phyloP scores from a whole-genome alignment of 1,140 invertebrate species.

The Manduca sexta region DNA sequence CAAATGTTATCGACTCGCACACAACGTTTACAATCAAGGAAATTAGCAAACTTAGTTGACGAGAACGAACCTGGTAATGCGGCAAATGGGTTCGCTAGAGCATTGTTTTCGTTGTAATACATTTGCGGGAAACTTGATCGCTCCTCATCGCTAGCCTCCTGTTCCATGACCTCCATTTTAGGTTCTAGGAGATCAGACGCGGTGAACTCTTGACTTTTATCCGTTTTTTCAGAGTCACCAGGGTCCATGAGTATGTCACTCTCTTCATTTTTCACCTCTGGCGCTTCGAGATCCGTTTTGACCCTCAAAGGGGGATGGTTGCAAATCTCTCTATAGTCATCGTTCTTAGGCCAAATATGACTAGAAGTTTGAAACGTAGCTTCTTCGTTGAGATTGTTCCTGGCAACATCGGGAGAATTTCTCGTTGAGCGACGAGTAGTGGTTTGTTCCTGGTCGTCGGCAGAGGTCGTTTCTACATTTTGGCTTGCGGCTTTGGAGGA shows the following conservation, averaged over 20 bases:
- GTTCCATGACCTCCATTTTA: slow-evolving; percentile 70
- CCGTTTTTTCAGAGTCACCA: slow-evolving; percentile 51
- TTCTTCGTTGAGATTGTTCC: slow-evolving; percentile 71
- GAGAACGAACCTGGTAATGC: slow-evolving; percentile 55
- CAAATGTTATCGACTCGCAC: not conserved
- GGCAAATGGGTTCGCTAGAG: slow-evolving; percentile 62
- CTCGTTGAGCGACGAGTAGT: slow-evolving; percentile 54
- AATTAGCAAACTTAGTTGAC: slow-evolving; percentile 1
- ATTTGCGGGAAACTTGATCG: slow-evolving; percentile 54
- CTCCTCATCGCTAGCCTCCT: slow-evolving; percentile 65
- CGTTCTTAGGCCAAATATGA: slow-evolving; percentile 71
- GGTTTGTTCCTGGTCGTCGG: slow-evolving; percentile 64
- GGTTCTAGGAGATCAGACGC: slow-evolving; percentile 63
- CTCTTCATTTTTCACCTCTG: slow-evolving; percentile 66
- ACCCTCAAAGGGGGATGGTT: slow-evolving; percentile 65
- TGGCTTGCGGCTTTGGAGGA: slow-evolving; percentile 74
- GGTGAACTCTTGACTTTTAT: slow-evolving; percentile 59
- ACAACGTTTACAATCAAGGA: not conserved
- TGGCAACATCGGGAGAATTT: slow-evolving; percentile 71
- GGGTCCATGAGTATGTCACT: slow-evolving; percentile 63
- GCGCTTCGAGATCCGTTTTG: slow-evolving; percentile 71
- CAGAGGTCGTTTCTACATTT: slow-evolving; percentile 66
- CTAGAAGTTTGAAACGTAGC: slow-evolving; percentile 71
- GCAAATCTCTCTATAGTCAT: slow-evolving; percentile 67
- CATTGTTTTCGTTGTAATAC: slow-evolving; percentile 59